phyloP scores from a whole-genome alignment of 2,797 vertebrate genomes.

The Decapterus maruadsi region DNA sequence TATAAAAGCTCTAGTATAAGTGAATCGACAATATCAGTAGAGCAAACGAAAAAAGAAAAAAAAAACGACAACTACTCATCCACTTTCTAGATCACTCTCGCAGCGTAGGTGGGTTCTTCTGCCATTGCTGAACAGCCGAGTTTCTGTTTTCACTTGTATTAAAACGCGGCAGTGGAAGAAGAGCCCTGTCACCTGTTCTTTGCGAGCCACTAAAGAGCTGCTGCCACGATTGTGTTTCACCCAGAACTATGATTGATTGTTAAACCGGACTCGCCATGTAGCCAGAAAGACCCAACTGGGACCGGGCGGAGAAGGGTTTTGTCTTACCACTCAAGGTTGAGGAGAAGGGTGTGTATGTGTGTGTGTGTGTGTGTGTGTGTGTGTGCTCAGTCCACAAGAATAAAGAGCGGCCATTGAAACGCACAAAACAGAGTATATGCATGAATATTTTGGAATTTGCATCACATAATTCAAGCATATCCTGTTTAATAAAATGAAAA shows the following conservation, averaged over 20 bases:
- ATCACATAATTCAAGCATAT: not conserved
- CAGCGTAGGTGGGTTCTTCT: slow-evolving; percentile 42
- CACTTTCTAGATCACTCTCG: slow-evolving; percentile 63
- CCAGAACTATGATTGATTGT: slow-evolving; percentile 70
- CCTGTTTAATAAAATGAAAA: not conserved
- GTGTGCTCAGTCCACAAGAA: not conserved
- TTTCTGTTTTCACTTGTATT: slow-evolving; percentile 85
- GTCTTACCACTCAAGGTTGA: slow-evolving; percentile 55
- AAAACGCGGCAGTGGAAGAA: slow-evolving; percentile 66
- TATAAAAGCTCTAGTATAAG: slow-evolving; percentile 81
- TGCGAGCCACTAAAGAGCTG: slow-evolving; percentile 60
- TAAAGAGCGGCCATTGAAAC: slow-evolving; percentile 14
- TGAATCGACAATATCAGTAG: slow-evolving; percentile 78
- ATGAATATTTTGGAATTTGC: not conserved
- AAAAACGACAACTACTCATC: slow-evolving; percentile 41
- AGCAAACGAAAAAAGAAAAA: slow-evolving; percentile 66
- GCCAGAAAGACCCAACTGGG: slow-evolving; percentile 70
- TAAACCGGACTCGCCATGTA: slow-evolving; percentile 58
- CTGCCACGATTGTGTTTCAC: slow-evolving; percentile 67
- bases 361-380: slow-evolving; percentile 4
- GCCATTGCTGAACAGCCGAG: slow-evolving; percentile 54
- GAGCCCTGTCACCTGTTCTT: slow-evolving; percentile 76
- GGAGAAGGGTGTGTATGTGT: slow-evolving; percentile 27
- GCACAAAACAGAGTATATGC: not conserved
- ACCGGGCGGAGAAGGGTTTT: slow-evolving; percentile 46